A percentile compares a stretch with the other conserved stretches of the same genome.
Evolutionary conservation across 2,888 invertebrate species (phyloP).

Genomic region (Rhodophaea formosa): DNA sequence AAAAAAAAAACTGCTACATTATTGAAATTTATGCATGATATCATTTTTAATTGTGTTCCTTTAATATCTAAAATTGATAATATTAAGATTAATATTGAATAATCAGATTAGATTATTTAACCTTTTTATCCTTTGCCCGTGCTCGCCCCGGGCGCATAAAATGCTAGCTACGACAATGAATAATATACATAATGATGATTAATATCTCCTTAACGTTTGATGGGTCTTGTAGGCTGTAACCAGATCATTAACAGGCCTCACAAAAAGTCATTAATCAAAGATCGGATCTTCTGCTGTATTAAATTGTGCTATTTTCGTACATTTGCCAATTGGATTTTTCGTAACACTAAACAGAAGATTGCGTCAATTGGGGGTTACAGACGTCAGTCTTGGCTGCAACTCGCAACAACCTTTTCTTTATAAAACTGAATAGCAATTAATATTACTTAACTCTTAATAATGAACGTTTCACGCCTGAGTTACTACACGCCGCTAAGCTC

Average conservation of each 20-base stretch:
- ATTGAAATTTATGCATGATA: no score
- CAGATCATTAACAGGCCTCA: slow-evolving; percentile 28
- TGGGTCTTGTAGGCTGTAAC: slow-evolving; percentile 21
- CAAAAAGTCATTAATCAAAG: slow-evolving; percentile 40
- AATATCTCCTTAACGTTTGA: slow-evolving; percentile 27
- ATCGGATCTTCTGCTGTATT: slow-evolving; percentile 35
- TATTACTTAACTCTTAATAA: slow-evolving; percentile 70
- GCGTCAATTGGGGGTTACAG: slow-evolving; percentile 50
- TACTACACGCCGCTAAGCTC: slow-evolving; percentile 41
- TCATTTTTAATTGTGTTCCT: no score
- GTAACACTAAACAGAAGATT: slow-evolving; percentile 44
- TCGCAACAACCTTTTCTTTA: slow-evolving; percentile 62
- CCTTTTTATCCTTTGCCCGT: no score
- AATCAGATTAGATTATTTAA: no score
- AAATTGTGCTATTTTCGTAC: slow-evolving; percentile 42
- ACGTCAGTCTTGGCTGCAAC: slow-evolving; percentile 55
- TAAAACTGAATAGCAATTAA: slow-evolving; percentile 64
- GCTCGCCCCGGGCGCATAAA: no score
- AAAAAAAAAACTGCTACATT: no score
- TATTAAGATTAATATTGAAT: no score
- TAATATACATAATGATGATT: slow-evolving; percentile 35
- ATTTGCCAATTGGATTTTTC: slow-evolving; percentile 57
- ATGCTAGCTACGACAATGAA: background rate
- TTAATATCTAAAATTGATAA: no score
- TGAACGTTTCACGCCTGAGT: slow-evolving; percentile 58